A percentile compares a stretch with the other conserved stretches of the same genome.
Evolutionary conservation across 2,888 invertebrate species (phyloP).

Genomic region (Dusona sp.): DNA sequence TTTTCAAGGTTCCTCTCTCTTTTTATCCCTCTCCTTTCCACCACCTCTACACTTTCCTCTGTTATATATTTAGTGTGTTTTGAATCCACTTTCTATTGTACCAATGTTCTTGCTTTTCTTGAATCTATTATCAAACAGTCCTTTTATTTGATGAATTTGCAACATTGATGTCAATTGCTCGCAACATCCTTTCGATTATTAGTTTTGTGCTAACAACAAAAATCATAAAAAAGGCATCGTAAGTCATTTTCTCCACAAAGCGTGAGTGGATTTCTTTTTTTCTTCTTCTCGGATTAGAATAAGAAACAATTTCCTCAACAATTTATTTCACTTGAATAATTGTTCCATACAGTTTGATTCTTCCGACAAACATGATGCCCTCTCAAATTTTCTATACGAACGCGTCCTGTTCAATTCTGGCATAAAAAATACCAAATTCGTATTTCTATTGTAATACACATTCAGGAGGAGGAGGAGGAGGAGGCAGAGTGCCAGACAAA

Average conservation of each 20-base stretch:
- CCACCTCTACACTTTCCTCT: not conserved
- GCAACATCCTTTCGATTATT: not conserved
- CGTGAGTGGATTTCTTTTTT: not conserved
- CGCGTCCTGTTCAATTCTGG: not conserved
- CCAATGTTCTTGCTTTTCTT: not conserved
- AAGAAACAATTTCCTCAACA: too few species aligned
- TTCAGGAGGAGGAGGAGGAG: not conserved
- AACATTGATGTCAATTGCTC: not conserved
- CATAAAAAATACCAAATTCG: not conserved
- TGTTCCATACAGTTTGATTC: not conserved
- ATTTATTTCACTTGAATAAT: not conserved
- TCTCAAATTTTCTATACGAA: not conserved
- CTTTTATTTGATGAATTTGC: not conserved
- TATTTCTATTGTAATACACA: not conserved
- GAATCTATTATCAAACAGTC: not conserved
- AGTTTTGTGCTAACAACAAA: not conserved
- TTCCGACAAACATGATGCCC: not conserved
- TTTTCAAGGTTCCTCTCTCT: constrained; percentile 4
- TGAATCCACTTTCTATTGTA: not conserved
- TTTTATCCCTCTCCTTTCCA: not conserved
- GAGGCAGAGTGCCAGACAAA: not conserved
- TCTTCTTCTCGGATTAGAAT: not conserved
- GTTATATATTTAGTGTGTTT: not conserved
- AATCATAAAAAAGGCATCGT: not conserved
- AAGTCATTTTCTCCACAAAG: not conserved